Evolutionary conservation across 2,888 invertebrate genomes (phyloP), one percentile per base, ranked within the genome.

Genomic region (Hyposoter dolosus): DNA sequence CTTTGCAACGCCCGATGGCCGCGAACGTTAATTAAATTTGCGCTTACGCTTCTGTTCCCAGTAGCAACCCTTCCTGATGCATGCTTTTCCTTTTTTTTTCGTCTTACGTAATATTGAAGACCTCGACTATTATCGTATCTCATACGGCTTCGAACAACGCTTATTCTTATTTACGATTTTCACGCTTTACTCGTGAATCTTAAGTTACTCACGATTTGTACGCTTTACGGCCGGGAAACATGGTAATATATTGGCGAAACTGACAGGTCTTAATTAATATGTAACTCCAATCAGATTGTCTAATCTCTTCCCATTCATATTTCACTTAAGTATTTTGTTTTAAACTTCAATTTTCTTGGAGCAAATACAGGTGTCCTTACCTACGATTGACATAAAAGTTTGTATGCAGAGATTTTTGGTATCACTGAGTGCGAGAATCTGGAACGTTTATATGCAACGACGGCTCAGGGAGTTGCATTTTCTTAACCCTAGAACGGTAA

Each of bases 81-180:
- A 68, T 47, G 60, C 50, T 68, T 68, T 82, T 76, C 17, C 45
- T 74, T 40, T 69, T 68, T 66, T 68, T 82, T 76, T 23, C 71
- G 53, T 83, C 83, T 87, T 87, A 87, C 87, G 87, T 87, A 87
- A 87, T 82, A 75, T 74, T 66, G 63, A 68, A 83, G 78, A 74
- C 83, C 69, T 79, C 72, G 80, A 60, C 71, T 68, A 75, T 40
- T 23, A 68, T 23, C 28, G 45, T 66, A 66, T 65, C 71, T 79
- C 79, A 74, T 85, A 85, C 76, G 85, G 85, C 82, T 85, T 85
- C 85, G 45, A 63, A 74, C 66, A 35, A 43, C 45, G n/a, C 19
- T 45, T 45, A 40, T 23, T 47, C 28, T 53, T 71, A 65, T 47
- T 53, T 53, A 45, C 53, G 43, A 53, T 66, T 80, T 47, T 68